Base-by-base conservation (phyloP, 1,140 invertebrate species). In the Pseudomyrmex cubaensis region DNA sequence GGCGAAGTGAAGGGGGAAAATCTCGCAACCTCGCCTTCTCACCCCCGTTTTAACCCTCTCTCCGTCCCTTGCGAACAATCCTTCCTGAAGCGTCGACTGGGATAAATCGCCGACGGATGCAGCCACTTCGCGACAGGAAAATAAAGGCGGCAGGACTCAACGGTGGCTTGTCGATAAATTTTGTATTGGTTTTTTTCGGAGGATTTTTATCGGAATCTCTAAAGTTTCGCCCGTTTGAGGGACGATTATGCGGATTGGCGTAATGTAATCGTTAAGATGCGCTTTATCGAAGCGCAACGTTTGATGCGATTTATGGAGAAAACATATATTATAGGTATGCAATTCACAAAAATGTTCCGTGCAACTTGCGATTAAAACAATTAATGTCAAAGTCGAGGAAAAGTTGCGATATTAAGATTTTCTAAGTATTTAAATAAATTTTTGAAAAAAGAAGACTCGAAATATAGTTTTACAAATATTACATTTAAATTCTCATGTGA, bases 101-200 rank as follows among this genome's bases (percentile, higher is more conserved):
- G 85, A 69, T 86, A 86, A 74, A 83, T 87, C 66, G 63, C 56
- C 72, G 25, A 57, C 50, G 61, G 57, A 76, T 74, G 48, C 80
- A 61, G 44, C 72, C 44, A 25, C 70, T 20, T 54, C 44, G 35
- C 44, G 61, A 82, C 70, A 73, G 35, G 13, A 13, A 82, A 74
- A 76, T 76, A 76, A 73, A 73, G 48, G 57, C 59, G 56, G 46
- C 50, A 12, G 57, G 46, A 75, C 62, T 74, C 59, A 72, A 12
- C 46, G 15, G 50, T 17, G 25, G 44, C 59, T 82, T 82, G 59
- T 73, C 61, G 70, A 74, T 74, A 62, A 64, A 74, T 76, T 82
- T 62, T 74, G 35, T 46, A 82, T 75, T 48, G 17, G 4, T 54
- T 74, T 82, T 44, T 82, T 73, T 75, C 12, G 2, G 4, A 76